These are phyloP conservation scores for Phenganax stokvisi DNA, from an alignment of 92 coral and sea anemone species.

Conservation along the genomic window DNA sequence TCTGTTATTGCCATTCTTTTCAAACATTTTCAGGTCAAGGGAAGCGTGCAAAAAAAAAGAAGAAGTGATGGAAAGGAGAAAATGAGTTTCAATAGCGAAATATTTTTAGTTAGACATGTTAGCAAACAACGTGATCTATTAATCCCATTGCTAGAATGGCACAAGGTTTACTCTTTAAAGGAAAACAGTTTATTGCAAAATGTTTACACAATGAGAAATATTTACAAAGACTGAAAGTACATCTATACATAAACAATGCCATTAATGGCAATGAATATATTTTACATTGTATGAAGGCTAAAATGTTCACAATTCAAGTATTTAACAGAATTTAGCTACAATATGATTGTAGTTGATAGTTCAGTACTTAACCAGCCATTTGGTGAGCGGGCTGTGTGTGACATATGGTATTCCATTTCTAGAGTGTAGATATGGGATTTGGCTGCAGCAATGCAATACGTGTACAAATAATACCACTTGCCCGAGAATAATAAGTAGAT, in stretches of 20 bases:
- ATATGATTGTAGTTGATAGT: neutral
- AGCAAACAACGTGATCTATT: no score
- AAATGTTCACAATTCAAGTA: neutral
- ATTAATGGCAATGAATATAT: neutral
- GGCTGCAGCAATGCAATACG: no score
- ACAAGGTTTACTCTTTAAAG: slow-evolving; percentile 46
- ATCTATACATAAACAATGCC: neutral
- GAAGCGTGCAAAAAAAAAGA: slow-evolving; percentile 88
- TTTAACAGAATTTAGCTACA: neutral
- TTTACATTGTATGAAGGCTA: neutral
- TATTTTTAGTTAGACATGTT: neutral
- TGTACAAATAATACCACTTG: no score
- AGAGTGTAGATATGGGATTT: no score
- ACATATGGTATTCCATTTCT: no score
- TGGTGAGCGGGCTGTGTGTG: no score
- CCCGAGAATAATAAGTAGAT: no score
- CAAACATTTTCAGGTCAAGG: slow-evolving; percentile 70
- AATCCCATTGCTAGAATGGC: no score
- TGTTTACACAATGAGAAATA: neutral
- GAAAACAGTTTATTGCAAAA: neutral
- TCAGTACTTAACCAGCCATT: no score
- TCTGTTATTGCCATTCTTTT: neutral
- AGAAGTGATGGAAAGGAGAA: slow-evolving; percentile 19
- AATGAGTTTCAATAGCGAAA: neutral
- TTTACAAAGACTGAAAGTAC: neutral